Percentiles rank a stretch among this genome's conserved stretches.
These are phyloP conservation scores for Heliocidaris tuberculata DNA, from an alignment of 35 echinoderm and acorn worm species.

Conservation along the genomic window DNA sequence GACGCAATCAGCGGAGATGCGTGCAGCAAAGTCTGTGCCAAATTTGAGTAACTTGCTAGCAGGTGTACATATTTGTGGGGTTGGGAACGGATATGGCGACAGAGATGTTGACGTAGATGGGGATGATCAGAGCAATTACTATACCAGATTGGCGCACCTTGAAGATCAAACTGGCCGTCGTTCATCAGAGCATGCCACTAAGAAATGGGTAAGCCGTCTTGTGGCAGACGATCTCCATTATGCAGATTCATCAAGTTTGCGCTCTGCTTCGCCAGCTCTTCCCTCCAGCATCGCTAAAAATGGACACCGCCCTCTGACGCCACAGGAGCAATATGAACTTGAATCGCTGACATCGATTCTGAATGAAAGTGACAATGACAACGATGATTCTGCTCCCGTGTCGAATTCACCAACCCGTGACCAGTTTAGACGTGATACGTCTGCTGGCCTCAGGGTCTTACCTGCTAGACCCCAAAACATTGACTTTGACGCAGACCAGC, in stretches of 20 bases:
- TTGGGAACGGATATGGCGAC: background rate
- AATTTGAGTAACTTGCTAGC: slow-evolving; percentile 39
- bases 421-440: background rate
- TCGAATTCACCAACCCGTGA: background rate
- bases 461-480: background rate
- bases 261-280: slow-evolving; percentile 13
- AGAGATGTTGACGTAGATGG: background rate
- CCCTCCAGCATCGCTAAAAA: background rate
- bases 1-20: background rate
- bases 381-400: slow-evolving; percentile 35
- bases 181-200: background rate
- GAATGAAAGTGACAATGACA: slow-evolving; percentile 36
- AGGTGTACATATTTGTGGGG: background rate
- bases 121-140: slow-evolving; percentile 16
- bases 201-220: slow-evolving; percentile 34
- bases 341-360: slow-evolving; percentile 33
- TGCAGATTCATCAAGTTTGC: background rate
- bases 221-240: background rate
- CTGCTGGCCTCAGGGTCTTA: background rate
- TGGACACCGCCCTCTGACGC: background rate
- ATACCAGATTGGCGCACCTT: background rate
- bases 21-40: slow-evolving; percentile 36
- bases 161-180: background rate
- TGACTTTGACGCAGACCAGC: slow-evolving; percentile 26
- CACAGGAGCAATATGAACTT: slow-evolving; percentile 19